phyloP scores from a whole-genome alignment of 2,888 invertebrate genomes.

The Pantelozetes paolii region DNA sequence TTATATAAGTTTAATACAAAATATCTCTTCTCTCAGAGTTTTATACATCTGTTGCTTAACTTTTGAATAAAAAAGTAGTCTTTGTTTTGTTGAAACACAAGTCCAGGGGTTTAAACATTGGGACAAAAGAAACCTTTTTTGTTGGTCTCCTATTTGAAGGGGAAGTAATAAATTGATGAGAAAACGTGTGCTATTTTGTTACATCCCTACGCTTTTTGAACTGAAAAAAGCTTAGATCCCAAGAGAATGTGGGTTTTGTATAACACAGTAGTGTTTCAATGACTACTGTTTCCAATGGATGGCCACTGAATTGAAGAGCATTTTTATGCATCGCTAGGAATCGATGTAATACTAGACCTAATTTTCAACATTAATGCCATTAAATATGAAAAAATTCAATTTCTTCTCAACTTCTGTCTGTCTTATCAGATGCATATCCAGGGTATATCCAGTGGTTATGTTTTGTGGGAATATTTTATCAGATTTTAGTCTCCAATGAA shows the following conservation, averaged over 20 bases:
- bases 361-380: slow-evolving; percentile 15
- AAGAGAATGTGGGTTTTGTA: slow-evolving; percentile 33
- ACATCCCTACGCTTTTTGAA: slow-evolving; percentile 21
- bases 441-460: neutral
- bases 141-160: neutral
- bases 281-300: slow-evolving; percentile 19
- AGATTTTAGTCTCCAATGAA: neutral
- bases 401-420: neutral
- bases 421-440: neutral
- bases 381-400: neutral
- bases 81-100: neutral
- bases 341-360: slow-evolving; percentile 15
- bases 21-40: neutral
- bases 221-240: slow-evolving; percentile 15
- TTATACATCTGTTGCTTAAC: slow-evolving; percentile 2
- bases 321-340: slow-evolving; percentile 25
- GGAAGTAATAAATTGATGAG: slow-evolving; percentile 35
- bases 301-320: neutral
- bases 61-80: neutral
- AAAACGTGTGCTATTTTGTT: slow-evolving; percentile 18
- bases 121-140: slow-evolving; percentile 20
- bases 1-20: neutral
- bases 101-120: slow-evolving; percentile 8
- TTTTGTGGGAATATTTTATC: slow-evolving; percentile 19
- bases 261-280: neutral